Base-by-base conservation (phyloP, 2,797 vertebrate species). In the Sebastes goodei region DNA sequence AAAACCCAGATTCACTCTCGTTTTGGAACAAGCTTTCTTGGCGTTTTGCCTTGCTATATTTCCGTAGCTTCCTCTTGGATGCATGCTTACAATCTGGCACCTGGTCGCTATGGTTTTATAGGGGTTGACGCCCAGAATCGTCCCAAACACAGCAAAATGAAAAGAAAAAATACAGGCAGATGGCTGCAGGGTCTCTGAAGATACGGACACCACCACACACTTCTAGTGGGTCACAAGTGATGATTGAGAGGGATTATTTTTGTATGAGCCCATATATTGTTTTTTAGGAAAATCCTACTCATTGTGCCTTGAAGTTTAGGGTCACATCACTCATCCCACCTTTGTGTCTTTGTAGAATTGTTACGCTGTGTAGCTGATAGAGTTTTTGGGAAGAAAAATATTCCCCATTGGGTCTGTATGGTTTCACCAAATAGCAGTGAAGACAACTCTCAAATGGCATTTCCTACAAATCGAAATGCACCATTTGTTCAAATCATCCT, bases 401-500 rank as follows among this genome's bases (percentile, higher is more conserved):
- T 23, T 7, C 6, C 0, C 0, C 6, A 4, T 17, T 33, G 2
- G 3, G 15, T 67, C 7, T 6, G 46, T 9, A 49, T 7, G 2
- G 25, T 33, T 67, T 52, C 9, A 67, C 7, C 4, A 12, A 66
- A 46, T 12, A 15, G 53, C 20, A 27, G 20, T 5, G 2, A 10
- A 25, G 10, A 63, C 20, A 52, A 21, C 2, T 46, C 66, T 76
- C 21, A 8, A 46, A 65, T 3, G 17, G 21, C 8, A n/a, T 35
- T 69, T 35, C 33, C 9, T 15, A 23, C 10, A 30, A 64, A 33
- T 60, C 0, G 7, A 64, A 86, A 71, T 61, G 12, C 27, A 57
- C 57, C 7, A 6, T 56, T 32, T 35, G 35, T 30, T 80, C 2
- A 66, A 60, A 79, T 66, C 1, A 32, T 86, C 84, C 46, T 88